These are phyloP conservation scores for Oryzias melastigma DNA, from an alignment of 2,113 vertebrate species.

Conservation along the genomic window DNA sequence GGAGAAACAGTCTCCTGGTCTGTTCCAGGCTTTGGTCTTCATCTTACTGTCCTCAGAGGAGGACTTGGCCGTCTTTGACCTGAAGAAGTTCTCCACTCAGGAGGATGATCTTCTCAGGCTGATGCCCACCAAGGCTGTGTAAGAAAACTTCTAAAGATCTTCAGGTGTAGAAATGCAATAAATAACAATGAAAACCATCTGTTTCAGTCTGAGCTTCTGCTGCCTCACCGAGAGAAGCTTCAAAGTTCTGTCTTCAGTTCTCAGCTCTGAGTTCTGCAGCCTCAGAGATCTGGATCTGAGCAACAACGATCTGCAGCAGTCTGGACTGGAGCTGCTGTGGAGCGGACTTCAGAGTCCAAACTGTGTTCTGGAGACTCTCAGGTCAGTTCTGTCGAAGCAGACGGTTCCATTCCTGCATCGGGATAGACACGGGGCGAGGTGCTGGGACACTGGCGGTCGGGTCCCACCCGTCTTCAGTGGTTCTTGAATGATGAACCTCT, in stretches of 20 bases:
- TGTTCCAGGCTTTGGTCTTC: slow-evolving; percentile 6
- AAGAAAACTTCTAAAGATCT: background rate
- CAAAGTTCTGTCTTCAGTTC: slow-evolving; percentile 4
- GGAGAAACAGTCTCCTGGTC: slow-evolving; percentile 4
- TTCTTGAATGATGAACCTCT: too few species aligned
- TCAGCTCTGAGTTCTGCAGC: background rate
- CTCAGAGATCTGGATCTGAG: slow-evolving; percentile 14
- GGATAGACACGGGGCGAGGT: background rate
- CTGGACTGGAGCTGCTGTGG: background rate
- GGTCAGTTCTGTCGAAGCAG: background rate
- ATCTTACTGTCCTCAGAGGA: slow-evolving; percentile 4
- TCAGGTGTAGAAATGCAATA: too few species aligned
- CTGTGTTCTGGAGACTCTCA: slow-evolving; percentile 10
- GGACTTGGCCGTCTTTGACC: slow-evolving; percentile 3
- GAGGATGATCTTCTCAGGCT: slow-evolving; percentile 5
- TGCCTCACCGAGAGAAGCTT: slow-evolving; percentile 4
- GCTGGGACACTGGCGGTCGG: too few species aligned
- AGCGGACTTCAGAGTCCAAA: slow-evolving; percentile 1
- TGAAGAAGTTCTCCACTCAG: background rate
- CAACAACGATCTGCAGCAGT: slow-evolving; percentile 18
- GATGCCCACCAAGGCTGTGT: slow-evolving; percentile 9
- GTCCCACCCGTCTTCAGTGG: background rate
- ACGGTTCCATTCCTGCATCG: background rate
- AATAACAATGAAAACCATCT: background rate
- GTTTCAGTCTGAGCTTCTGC: background rate